Percentiles rank a stretch among this genome's conserved stretches.
phyloP scores from a whole-genome alignment of 2,113 vertebrate species.

The Hyla sarda region DNA sequence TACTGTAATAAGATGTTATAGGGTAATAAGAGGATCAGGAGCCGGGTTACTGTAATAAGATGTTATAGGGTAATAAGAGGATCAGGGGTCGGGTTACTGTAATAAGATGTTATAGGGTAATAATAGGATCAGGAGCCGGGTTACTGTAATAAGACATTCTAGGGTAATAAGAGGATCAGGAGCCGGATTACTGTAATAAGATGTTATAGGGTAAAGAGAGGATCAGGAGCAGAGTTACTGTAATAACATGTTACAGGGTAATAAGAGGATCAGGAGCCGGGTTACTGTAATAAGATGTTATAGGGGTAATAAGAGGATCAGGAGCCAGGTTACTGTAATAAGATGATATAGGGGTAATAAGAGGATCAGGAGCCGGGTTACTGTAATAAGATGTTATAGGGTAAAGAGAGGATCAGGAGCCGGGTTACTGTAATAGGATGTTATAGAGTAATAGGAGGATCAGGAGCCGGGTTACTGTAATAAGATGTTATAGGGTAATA shows the following conservation, averaged over 20 bases:
- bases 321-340: slow-evolving; percentile 5
- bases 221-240: not conserved
- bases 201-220: not conserved
- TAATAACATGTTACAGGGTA: not conserved
- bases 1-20: not conserved
- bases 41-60: not conserved
- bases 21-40: not conserved
- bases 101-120: not conserved
- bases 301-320: not conserved
- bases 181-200: too few relatives aligned
- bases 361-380: slow-evolving; percentile 15
- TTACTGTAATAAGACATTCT: not conserved
- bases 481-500: slow-evolving; percentile 29
- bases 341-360: slow-evolving; percentile 3
- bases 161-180: not conserved
- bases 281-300: not conserved
- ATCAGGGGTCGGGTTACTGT: not conserved
- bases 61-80: slow-evolving; percentile 11
- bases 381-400: slow-evolving; percentile 36
- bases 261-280: not conserved
- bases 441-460: slow-evolving; percentile 15
- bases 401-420: slow-evolving; percentile 25
- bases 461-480: slow-evolving; percentile 13
- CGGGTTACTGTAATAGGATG: slow-evolving; percentile 29
- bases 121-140: not conserved